phyloP scores from a whole-genome alignment of 2,113 vertebrate genomes.

The Oophaga pumilio region DNA sequence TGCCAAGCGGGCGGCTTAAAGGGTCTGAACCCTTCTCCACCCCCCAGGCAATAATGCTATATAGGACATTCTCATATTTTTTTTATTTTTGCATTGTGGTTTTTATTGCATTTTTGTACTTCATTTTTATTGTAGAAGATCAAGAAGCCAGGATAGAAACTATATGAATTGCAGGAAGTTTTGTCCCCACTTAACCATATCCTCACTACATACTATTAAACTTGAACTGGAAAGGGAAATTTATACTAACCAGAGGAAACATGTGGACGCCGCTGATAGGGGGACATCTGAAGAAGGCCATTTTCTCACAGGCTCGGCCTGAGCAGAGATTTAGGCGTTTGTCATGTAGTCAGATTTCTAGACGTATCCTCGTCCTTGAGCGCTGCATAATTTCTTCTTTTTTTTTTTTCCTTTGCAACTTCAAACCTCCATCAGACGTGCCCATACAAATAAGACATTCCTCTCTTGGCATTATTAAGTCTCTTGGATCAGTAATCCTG shows the following conservation, averaged over 20 bases:
- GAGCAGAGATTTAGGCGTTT: neutral
- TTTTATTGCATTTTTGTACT: conserved; percentile 14
- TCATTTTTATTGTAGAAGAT: conserved; percentile 30
- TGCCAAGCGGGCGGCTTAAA: neutral
- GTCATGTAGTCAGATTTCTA: neutral
- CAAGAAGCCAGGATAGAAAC: conserved; percentile 35
- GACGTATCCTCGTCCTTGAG: conserved; percentile 19
- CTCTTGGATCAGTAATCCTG: conserved; percentile 31
- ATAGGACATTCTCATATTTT: neutral
- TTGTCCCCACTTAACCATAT: conserved; percentile 63
- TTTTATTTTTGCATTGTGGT: neutral
- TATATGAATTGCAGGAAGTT: conserved; percentile 64
- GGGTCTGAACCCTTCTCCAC: neutral
- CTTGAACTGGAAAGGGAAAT: conserved; percentile 66
- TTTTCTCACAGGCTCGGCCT: conserved; percentile 4
- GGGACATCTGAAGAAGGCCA: conserved; percentile 58
- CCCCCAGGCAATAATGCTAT: neutral
- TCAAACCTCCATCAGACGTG: conserved; percentile 28
- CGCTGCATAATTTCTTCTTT: neutral
- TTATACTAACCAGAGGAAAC: conserved; percentile 67
- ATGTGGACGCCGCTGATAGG: conserved; percentile 66
- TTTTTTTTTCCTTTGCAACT: neutral
- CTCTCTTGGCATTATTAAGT: conserved; percentile 31
- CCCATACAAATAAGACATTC: conserved; percentile 41
- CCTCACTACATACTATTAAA: conserved; percentile 64